Percentiles rank a stretch among this genome's conserved stretches.
Evolutionary conservation across 2,797 vertebrate genomes (phyloP).

Genomic region (Falco concolor): DNA sequence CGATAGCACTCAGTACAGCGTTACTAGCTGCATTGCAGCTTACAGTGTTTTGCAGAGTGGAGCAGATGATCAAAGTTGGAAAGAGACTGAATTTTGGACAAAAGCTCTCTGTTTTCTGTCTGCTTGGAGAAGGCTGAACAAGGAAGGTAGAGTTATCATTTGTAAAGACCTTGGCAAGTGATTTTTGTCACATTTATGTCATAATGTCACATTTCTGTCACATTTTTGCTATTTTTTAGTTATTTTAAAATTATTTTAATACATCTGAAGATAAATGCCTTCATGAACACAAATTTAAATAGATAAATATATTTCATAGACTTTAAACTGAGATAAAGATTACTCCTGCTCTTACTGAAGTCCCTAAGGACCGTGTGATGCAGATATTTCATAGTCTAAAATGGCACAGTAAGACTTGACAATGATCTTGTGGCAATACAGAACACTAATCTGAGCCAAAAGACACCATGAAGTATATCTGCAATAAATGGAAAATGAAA

Average conservation of each 20-base stretch:
- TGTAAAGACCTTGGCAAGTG: background rate
- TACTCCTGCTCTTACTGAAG: background rate
- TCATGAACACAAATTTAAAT: background rate
- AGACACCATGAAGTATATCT: background rate
- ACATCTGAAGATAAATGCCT: background rate
- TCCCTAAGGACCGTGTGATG: background rate
- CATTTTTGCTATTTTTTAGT: background rate
- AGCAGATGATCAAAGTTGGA: background rate
- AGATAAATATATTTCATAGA: background rate
- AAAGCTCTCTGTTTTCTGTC: background rate
- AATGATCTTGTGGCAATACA: background rate
- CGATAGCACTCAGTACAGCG: background rate
- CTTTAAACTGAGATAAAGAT: background rate
- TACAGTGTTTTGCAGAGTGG: background rate
- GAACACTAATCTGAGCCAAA: background rate
- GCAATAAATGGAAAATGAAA: slow-evolving; percentile 2
- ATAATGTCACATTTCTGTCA: background rate
- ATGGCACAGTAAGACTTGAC: background rate
- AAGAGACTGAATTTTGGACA: background rate
- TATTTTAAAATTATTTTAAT: background rate
- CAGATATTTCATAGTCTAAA: background rate
- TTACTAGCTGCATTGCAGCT: background rate
- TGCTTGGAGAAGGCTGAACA: background rate
- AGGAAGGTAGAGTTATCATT: background rate
- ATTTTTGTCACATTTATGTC: background rate